phyloP scores from a whole-genome alignment of 2,113 vertebrate genomes.

The Speoplatyrhinus poulsoni region DNA sequence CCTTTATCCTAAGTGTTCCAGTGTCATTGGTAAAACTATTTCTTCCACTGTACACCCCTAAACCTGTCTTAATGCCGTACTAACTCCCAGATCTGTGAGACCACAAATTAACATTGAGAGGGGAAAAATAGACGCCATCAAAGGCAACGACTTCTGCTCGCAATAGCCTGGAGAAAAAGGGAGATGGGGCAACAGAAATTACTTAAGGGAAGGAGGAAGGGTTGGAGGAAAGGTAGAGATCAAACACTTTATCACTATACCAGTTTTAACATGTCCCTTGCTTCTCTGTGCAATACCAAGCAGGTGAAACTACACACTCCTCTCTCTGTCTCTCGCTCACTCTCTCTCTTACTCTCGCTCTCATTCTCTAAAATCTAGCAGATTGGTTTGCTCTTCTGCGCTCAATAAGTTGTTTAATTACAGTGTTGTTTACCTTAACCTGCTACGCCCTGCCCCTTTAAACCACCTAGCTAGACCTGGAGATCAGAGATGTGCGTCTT shows the following conservation, averaged over 20 bases:
- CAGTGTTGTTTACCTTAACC: conserved; percentile 47
- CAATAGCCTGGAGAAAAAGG: conserved; percentile 54
- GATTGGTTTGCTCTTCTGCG: conserved; percentile 45
- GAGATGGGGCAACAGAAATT: conserved; percentile 47
- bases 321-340: background rate
- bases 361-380: background rate
- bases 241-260: conserved; percentile 69
- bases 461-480: conserved; percentile 24
- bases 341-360: background rate
- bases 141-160: conserved; percentile 37
- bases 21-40: too few species aligned
- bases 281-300: conserved; percentile 50
- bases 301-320: conserved; percentile 27
- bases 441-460: conserved; percentile 26
- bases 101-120: too few species aligned
- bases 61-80: conserved; percentile 27
- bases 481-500: conserved; percentile 34
- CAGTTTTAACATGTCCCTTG: conserved; percentile 63
- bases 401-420: conserved; percentile 43
- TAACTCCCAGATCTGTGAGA: too few species aligned
- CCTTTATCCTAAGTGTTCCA: too few species aligned
- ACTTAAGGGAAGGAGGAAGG: conserved; percentile 36
- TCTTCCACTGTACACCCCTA: conserved; percentile 11
- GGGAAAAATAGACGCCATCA: conserved; percentile 23
- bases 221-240: conserved; percentile 46